Evolutionary conservation across 2,113 vertebrate species (phyloP).

Genomic region (Nerophis ophidion): DNA sequence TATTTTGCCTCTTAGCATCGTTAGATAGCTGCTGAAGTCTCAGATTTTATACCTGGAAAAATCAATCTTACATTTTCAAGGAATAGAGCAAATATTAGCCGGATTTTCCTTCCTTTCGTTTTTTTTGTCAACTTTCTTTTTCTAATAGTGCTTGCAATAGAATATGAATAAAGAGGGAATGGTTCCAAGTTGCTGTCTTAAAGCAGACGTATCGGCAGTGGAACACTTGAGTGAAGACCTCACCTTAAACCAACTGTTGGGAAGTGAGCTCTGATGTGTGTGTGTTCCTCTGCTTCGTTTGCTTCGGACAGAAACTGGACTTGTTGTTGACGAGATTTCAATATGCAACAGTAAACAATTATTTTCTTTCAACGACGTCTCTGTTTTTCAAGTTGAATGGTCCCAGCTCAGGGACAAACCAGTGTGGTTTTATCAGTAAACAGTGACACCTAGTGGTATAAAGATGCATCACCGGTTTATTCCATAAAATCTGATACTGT

Average conservation of each 20-base stretch:
- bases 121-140: constrained; percentile 40
- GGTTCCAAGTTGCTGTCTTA: constrained; percentile 24
- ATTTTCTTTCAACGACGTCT: background rate
- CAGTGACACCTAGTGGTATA: constrained; percentile 29
- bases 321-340: constrained; percentile 29
- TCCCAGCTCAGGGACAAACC: too few species aligned
- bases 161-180: constrained; percentile 10
- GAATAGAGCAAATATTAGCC: background rate
- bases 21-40: constrained; percentile 22
- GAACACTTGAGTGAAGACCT: constrained; percentile 82
- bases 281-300: constrained; percentile 61
- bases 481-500: too few species aligned
- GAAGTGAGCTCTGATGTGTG: constrained; percentile 85
- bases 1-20: constrained; percentile 31
- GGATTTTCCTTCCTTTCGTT: constrained; percentile 17
- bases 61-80: background rate
- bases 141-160: constrained; percentile 29
- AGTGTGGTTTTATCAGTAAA: background rate
- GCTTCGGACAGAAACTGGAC: constrained; percentile 58
- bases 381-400: background rate
- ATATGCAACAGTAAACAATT: constrained; percentile 59
- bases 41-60: constrained; percentile 26
- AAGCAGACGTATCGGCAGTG: constrained; percentile 44
- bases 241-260: constrained; percentile 85
- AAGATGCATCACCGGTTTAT: background rate